These are phyloP conservation scores for Tauraco erythrolophus DNA, from an alignment of 2,113 vertebrate species.

Conservation along the genomic window DNA sequence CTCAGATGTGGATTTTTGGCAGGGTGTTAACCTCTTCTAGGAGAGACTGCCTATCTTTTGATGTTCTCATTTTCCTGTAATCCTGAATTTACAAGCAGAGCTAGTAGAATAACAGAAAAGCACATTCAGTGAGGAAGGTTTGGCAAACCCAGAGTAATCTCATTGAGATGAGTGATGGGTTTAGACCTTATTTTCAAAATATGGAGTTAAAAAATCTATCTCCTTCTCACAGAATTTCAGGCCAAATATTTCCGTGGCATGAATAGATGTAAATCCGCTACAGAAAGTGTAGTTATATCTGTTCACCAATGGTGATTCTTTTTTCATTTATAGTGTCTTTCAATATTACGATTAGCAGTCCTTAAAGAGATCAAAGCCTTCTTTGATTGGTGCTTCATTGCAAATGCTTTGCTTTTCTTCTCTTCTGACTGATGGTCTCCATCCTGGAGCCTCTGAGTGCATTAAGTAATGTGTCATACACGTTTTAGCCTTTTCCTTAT, in stretches of 20 bases:
- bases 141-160: not conserved
- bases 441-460: not conserved
- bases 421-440: not conserved
- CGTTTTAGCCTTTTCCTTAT: not conserved
- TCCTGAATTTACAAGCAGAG: slow-evolving; percentile 5
- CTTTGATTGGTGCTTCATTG: not conserved
- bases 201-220: not conserved
- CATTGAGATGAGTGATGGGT: not conserved
- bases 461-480: not conserved
- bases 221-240: not conserved
- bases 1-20: slow-evolving; percentile 19
- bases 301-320: not conserved
- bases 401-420: not conserved
- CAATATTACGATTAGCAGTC: not conserved
- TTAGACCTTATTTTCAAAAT: not conserved
- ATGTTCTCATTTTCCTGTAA: slow-evolving; percentile 1
- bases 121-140: not conserved
- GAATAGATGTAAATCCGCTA: not conserved
- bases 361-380: not conserved
- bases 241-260: not conserved
- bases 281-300: not conserved
- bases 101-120: not conserved
- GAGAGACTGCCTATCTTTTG: not conserved
- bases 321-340: not conserved
- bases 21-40: not conserved